A percentile compares a stretch with the other conserved stretches of the same genome.
phyloP scores from a whole-genome alignment of 2,797 vertebrate genomes.

The Agapornis canus region DNA sequence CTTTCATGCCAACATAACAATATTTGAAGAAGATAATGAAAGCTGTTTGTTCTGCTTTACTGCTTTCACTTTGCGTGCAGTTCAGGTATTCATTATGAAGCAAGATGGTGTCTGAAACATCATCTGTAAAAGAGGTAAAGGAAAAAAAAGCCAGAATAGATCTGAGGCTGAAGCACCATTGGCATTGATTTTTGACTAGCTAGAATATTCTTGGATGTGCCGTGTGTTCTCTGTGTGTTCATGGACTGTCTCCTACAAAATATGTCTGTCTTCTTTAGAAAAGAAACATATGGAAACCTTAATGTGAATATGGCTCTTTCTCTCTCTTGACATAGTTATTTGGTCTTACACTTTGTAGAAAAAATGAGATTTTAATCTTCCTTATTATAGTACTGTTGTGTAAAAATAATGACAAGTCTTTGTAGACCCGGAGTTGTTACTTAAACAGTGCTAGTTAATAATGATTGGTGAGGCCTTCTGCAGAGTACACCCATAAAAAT shows the following conservation, averaged over 20 bases:
- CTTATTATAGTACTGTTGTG: background rate
- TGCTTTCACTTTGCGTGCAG: constrained; percentile 8
- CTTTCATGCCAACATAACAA: constrained; percentile 4
- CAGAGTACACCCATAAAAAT: background rate
- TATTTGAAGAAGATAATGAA: constrained; percentile 59
- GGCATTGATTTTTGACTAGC: background rate
- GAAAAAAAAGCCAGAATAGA: background rate
- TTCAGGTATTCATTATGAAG: constrained; percentile 45
- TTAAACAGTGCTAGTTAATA: background rate
- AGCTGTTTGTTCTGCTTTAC: constrained; percentile 59
- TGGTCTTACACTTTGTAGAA: background rate
- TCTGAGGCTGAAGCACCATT: background rate
- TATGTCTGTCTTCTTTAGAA: background rate
- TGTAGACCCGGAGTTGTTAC: background rate
- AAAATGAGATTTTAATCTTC: background rate
- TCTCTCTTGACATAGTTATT: background rate
- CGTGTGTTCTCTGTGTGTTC: background rate
- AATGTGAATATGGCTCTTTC: background rate
- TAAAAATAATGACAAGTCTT: background rate
- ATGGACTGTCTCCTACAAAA: background rate
- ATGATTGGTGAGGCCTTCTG: background rate
- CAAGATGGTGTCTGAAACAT: constrained; percentile 11
- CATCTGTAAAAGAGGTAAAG: background rate
- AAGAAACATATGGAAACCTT: background rate
- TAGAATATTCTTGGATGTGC: background rate